These are phyloP conservation scores for Volucella inflata DNA, from an alignment of 2,888 invertebrate genomes.

Conservation along the genomic window DNA sequence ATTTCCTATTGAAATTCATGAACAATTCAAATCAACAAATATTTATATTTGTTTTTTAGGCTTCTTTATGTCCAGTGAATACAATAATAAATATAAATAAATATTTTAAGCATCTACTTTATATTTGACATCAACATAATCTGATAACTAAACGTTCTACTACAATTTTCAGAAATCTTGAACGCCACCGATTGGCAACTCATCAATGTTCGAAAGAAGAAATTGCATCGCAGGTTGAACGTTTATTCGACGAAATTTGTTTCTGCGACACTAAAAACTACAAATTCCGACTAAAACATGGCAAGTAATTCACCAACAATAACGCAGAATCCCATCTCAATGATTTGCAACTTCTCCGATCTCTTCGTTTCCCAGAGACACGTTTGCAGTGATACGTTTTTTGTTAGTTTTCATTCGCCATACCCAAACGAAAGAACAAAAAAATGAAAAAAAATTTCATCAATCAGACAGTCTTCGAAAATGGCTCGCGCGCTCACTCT, in stretches of 20 bases:
- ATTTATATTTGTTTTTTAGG: no score
- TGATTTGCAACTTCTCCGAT: constrained; percentile 27
- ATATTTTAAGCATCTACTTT: no score
- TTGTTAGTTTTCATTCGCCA: constrained; percentile 9
- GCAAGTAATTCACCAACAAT: constrained; percentile 52
- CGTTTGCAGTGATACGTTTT: constrained; percentile 32
- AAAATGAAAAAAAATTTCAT: constrained; percentile 20
- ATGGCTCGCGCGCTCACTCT: neutral
- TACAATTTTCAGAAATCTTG: constrained; percentile 10
- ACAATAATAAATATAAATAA: no score
- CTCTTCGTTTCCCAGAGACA: constrained; percentile 34
- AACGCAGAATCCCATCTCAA: constrained; percentile 17
- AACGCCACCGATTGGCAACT: constrained; percentile 20
- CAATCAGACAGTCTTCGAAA: constrained; percentile 34
- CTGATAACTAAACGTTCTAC: constrained; percentile 16
- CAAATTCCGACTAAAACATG: constrained; percentile 37
- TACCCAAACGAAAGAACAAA: neutral
- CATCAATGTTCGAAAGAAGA: constrained; percentile 37
- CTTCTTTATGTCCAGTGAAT: no score
- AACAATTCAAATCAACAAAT: no score
- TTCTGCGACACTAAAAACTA: constrained; percentile 19
- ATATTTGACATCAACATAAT: no score
- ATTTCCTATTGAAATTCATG: no score
- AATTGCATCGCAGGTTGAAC: constrained; percentile 43
- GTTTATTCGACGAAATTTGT: constrained; percentile 31